Evolutionary conservation across 2,797 vertebrate species (phyloP), one percentile per base, ranked within the genome.

Genomic region (Oceanodroma leucorhoa): DNA sequence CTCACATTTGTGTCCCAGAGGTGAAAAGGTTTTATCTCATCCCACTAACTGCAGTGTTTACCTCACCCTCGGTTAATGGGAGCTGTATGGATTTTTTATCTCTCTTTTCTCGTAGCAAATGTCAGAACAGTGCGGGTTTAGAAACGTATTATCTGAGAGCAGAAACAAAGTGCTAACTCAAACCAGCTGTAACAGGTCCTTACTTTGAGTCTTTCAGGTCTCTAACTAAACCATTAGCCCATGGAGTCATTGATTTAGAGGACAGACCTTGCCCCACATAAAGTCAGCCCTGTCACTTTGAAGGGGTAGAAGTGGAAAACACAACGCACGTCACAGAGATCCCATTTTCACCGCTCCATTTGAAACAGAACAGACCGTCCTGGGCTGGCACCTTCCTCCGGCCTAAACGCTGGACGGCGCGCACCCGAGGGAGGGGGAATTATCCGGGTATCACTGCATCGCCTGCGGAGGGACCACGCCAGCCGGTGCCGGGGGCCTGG

Each of bases 1-100:
- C 69, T 95, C 70, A 29, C 46, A 83, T 94, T 96, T 94, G 80
- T 72, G 87, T 95, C 90, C 60, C 75, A 90, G 90, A 95, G 79
- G 88, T 87, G 92, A 86, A 79, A 82, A 93, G 86, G 88, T 89
- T 96, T 92, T 90, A 83, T 93, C 87, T 53, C 66, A 64, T 24
- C 86, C 62, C 77, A 64, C 51, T 58, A 81, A 53, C 41, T 18
- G 83, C 57, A 58, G 19, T 45, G 34, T 86, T 94, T 80, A 58
- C 79, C 55, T 87, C 54, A 20, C 58, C 58, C 75, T 53, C 0
- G 1, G 66, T 91, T 97, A 96, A 94, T 89, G 70, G 77, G 83
- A 72, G 30, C 67, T 24, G 51, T 43, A 87, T 91, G 90, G 94
- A 87, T 84, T 95, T 96, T 88, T 93, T 75, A 93, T 90, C 86